Evolutionary conservation across 2,888 invertebrate genomes (phyloP), one percentile per base, ranked within the genome.

Genomic region (Koerneria pararmatus): DNA sequence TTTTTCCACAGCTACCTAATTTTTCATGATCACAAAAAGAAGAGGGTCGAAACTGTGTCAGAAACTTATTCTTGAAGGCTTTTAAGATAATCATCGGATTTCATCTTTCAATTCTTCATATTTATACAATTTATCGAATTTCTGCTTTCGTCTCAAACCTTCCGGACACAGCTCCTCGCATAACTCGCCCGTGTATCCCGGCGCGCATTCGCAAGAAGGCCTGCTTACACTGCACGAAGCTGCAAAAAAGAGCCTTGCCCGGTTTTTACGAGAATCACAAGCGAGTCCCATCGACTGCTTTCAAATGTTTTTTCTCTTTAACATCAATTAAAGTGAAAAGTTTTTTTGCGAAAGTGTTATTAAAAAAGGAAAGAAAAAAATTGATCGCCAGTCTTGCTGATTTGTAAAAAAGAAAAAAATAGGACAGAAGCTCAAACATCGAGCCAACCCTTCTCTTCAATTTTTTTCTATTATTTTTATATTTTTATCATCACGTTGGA

Each of bases 91-190:
- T 41, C n/a, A n/a, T n/a, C n/a, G 41, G 8, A 8, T 53, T 53
- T 19, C 11, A 53, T 8, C 22, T 15, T 53, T 53, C 22, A 8
- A 24, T 53, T 53, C 24, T 8, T 15, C 8, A 53, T 53, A 22
- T 15, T 24, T 15, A 53, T 15, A 8, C 11, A 22, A 22, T 24
- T 22, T 11, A 11, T 19, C 19, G 11, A 11, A 11, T n/a, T n/a
- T n/a, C 46, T 41, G 11, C 46, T n/a, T n/a, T 41, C 46, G 46
- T 41, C 88, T 95, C 41, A 88, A 89, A 82, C 90, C 90, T 51
- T 89, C 89, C 71, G 91, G 90, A 84, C 95, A 95, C 0, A 92
- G 91, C 34, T 74, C 68, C 37, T 79, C 76, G 58, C 78, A 78
- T 4, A 70, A 68, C 35, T 73, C 70, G 58, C 80, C 81, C 24